Conservation (phyloP, 2,113 vertebrate species). For the Barbus barbus region DNA sequence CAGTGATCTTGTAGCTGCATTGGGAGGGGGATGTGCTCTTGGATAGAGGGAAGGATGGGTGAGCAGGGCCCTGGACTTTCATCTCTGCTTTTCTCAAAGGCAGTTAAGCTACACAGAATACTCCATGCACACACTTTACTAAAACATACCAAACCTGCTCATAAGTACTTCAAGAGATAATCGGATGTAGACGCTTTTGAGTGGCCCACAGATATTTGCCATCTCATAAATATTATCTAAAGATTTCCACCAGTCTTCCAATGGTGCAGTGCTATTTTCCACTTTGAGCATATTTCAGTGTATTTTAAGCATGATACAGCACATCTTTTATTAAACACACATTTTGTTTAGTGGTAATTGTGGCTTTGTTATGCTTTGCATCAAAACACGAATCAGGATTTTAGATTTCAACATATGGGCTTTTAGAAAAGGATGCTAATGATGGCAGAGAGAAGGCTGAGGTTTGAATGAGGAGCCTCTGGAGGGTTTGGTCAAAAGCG, state of each 20-base stretch:
- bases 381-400: not conserved
- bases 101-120: conserved; percentile 13
- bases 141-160: not conserved
- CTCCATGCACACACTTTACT: not conserved
- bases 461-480: conserved; percentile 16
- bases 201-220: not conserved
- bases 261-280: not conserved
- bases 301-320: not conserved
- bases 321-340: conserved; percentile 6
- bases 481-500: conserved; percentile 24
- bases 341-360: not conserved
- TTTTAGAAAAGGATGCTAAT: conserved; percentile 11
- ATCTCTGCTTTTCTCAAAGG: conserved; percentile 13
- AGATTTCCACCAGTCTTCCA: not conserved
- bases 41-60: not conserved
- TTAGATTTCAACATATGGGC: conserved; percentile 2
- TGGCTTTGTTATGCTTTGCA: not conserved
- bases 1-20: conserved; percentile 31
- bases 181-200: not conserved
- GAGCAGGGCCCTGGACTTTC: not conserved
- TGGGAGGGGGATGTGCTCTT: conserved; percentile 31
- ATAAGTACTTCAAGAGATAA: not conserved
- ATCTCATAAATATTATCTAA: not conserved
- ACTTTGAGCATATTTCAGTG: not conserved
- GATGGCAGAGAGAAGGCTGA: not conserved